A percentile compares a stretch with the other conserved stretches of the same genome.
These are phyloP conservation scores for Papilio xuthus DNA, from an alignment of 1,140 invertebrate species.

Conservation along the genomic window DNA sequence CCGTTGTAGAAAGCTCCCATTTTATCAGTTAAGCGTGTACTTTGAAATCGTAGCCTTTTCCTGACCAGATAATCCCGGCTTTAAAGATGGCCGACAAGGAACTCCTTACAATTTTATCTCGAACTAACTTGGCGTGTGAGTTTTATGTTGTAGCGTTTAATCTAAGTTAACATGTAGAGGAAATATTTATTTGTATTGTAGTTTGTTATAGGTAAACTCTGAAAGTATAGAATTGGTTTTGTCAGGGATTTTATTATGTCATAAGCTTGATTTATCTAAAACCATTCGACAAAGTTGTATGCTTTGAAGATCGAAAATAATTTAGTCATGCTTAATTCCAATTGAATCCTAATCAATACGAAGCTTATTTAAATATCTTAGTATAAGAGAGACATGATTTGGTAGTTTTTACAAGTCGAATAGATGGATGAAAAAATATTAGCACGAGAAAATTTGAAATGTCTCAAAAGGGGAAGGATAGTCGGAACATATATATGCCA, in stretches of 20 bases:
- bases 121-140: neutral
- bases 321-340: too few relatives aligned
- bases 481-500: too few relatives aligned
- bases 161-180: neutral
- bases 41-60: slow-evolving; percentile 18
- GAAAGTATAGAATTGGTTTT: neutral
- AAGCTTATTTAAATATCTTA: too few relatives aligned
- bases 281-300: too few relatives aligned
- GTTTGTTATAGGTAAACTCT: neutral
- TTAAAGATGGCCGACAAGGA: slow-evolving; percentile 7
- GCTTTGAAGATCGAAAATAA: too few relatives aligned
- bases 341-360: too few relatives aligned
- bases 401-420: too few relatives aligned
- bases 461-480: too few relatives aligned
- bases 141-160: neutral
- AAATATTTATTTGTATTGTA: neutral
- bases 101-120: neutral
- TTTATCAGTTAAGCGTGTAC: slow-evolving; percentile 21
- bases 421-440: too few relatives aligned
- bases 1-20: neutral
- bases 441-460: too few relatives aligned
- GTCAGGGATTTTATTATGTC: neutral
- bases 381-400: too few relatives aligned
- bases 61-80: slow-evolving; percentile 20
- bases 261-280: neutral